Percentiles rank a stretch among this genome's conserved stretches.
phyloP scores from a whole-genome alignment of 2,888 invertebrate species.

The Pandemis corylana region DNA sequence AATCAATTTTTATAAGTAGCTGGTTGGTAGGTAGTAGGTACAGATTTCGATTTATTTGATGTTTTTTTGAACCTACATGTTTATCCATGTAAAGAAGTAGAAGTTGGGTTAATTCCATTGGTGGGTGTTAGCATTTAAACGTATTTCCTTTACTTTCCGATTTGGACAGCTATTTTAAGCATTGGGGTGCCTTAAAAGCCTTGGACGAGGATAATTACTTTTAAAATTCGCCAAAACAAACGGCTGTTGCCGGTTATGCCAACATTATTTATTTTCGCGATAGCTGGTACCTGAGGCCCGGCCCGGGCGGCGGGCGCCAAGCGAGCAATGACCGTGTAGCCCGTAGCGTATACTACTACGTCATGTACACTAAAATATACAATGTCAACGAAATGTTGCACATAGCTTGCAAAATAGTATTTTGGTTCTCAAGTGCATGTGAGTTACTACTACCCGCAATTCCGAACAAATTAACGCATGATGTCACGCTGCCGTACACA shows the following conservation, averaged over 20 bases:
- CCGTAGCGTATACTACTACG: conserved; percentile 45
- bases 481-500: conserved; percentile 1
- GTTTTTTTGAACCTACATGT: too few relatives aligned
- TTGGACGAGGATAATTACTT: conserved; percentile 35
- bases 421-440: neutral
- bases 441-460: neutral
- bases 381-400: conserved; percentile 23
- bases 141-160: conserved; percentile 13
- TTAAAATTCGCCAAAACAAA: conserved; percentile 53
- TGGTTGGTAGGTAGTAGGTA: too few relatives aligned
- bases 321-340: conserved; percentile 72
- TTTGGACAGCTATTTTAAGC: conserved; percentile 14
- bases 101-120: neutral
- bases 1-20: too few relatives aligned
- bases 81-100: neutral
- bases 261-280: conserved; percentile 78
- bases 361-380: conserved; percentile 43
- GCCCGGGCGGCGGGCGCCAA: conserved; percentile 54
- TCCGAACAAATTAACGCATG: conserved; percentile 19
- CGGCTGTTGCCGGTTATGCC: conserved; percentile 52
- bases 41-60: too few relatives aligned
- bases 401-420: neutral
- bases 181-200: conserved; percentile 16
- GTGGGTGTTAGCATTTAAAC: conserved; percentile 16
- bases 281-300: conserved; percentile 67